Evolutionary conservation across 2,888 invertebrate genomes (phyloP).

Genomic region (Caenorhabditis auriculariae): DNA sequence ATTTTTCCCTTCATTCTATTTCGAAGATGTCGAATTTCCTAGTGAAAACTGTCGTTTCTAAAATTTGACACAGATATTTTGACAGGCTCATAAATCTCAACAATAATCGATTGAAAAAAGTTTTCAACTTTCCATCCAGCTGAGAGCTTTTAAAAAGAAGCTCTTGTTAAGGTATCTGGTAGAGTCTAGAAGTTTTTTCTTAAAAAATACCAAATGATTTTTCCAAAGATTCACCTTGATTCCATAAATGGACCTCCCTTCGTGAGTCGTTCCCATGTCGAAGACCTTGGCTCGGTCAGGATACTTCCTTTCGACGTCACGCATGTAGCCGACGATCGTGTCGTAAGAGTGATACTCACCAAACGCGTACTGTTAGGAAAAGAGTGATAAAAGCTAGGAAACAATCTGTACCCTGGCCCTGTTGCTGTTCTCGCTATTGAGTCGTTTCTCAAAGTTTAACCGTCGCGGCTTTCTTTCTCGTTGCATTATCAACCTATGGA

Average conservation of each 20-base stretch:
- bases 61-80: no score
- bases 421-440: slow-evolving; percentile 39
- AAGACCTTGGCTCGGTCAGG: slow-evolving; percentile 55
- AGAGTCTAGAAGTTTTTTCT: no score
- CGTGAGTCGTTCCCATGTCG: slow-evolving; percentile 55
- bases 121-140: no score
- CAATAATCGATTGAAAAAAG: no score
- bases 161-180: no score
- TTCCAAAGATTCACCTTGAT: slow-evolving; percentile 43
- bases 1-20: no score
- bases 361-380: slow-evolving; percentile 33
- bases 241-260: slow-evolving; percentile 55
- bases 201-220: no score
- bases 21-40: no score
- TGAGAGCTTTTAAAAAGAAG: no score
- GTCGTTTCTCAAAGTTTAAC: slow-evolving; percentile 24
- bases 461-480: slow-evolving; percentile 38
- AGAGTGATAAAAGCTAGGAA: background rate
- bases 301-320: slow-evolving; percentile 55
- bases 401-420: slow-evolving; percentile 30
- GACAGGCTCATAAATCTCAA: no score
- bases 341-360: slow-evolving; percentile 60
- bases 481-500: slow-evolving; percentile 51
- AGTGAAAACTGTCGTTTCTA: no score
- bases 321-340: slow-evolving; percentile 56